Evolutionary conservation across 2,888 invertebrate genomes (phyloP), one percentile per base, ranked within the genome.

Genomic region (Drosophila subquinaria): DNA sequence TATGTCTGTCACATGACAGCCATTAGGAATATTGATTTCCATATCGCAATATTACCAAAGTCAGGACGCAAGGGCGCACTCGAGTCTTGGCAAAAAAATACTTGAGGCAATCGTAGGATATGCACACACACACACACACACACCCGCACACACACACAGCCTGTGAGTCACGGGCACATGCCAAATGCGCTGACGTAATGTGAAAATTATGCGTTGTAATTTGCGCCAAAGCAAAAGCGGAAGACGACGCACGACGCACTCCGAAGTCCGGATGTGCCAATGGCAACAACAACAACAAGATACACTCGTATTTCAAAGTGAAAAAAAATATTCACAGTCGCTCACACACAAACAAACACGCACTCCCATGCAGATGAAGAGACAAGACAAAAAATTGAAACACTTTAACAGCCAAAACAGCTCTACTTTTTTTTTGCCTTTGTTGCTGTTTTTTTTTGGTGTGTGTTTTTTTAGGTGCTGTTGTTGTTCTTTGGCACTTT

Each of bases 141-240:
- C 10, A 38, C 15, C 57, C 15, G 50, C 17, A 51, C 13, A 72
- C 15, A 48, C 17, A 3, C 11, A 2, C 36, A 36, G 13, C 13
- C 36, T 36, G 36, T 36, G 13, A 36, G 36, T 36, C 36, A 43
- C 17, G 23, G 17, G 11, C 43, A 38, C 59, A 72, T 27, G 42
- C 42, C 30, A 30, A 65, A 60, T 70, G 69, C 75, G 73, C 77
- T 82, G 87, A 84, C 90, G 88, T 89, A 90, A 88, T 88, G 88
- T 73, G 89, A 88, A 88, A 90, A 88, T 88, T 90, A 90, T 88
- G 89, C 88, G 83, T 64, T 73, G 82, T 90, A 90, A 88, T 90
- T 88, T 88, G 80, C 76, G 77, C 76, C 75, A 78, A 87, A 75
- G 89, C 81, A 83, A 81, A 74, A 82, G 67, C 81, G 89, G 84